Evolutionary conservation across 1,140 invertebrate species (phyloP).

Genomic region (Sesamia nonagrioides): DNA sequence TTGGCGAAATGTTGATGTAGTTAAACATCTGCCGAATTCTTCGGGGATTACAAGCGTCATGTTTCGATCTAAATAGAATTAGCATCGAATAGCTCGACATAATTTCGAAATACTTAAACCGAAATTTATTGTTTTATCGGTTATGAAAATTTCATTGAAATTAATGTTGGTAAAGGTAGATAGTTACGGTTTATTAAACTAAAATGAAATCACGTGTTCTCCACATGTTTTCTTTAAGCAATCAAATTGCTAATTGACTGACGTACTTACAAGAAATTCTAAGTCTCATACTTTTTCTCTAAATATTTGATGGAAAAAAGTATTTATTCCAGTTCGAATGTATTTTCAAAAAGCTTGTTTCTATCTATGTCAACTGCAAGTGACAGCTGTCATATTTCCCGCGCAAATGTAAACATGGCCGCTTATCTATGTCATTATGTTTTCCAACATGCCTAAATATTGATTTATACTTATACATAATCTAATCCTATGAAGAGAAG

Average conservation of each 20-base stretch:
- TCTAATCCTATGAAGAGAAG: constrained; percentile 15
- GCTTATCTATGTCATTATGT: constrained; percentile 58
- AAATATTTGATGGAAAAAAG: background rate
- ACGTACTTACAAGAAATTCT: background rate
- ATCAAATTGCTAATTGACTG: background rate
- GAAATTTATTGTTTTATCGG: background rate
- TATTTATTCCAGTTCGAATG: too few relatives aligned
- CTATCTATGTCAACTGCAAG: constrained; percentile 57
- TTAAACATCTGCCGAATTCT: too few relatives aligned
- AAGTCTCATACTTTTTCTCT: background rate
- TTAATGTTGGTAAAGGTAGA: background rate
- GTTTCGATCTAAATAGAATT: too few relatives aligned
- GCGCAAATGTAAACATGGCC: constrained; percentile 61
- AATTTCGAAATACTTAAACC: too few relatives aligned
- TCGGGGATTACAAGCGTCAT: too few relatives aligned
- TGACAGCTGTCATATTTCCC: constrained; percentile 74
- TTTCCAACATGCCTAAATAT: constrained; percentile 45
- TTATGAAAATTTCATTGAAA: background rate
- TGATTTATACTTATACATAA: constrained; percentile 39
- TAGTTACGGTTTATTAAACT: background rate
- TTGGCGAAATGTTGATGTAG: too few relatives aligned
- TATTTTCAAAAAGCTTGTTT: background rate
- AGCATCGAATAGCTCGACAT: too few relatives aligned
- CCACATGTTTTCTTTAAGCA: background rate
- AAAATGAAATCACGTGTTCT: background rate